Conservation (phyloP, 2,888 invertebrate genomes). For the Morinoia aosen region DNA sequence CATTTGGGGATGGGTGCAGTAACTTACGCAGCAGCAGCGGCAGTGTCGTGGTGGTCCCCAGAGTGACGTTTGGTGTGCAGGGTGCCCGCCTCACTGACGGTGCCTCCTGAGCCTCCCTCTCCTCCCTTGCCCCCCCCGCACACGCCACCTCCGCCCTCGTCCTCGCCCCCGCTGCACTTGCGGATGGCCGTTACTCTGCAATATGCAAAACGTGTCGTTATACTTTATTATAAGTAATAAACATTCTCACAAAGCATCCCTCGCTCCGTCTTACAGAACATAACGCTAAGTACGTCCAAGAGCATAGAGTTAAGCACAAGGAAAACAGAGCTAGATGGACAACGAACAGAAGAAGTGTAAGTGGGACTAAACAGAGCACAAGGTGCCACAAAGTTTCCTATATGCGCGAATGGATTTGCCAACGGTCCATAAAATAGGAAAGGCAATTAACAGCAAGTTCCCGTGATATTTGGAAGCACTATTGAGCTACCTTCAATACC, state of each 20-base stretch:
- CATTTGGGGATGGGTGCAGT: neutral
- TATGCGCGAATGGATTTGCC: too few relatives aligned
- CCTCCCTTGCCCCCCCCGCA: constrained; percentile 67
- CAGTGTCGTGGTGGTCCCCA: constrained; percentile 75
- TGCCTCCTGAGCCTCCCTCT: constrained; percentile 74
- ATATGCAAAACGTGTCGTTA: neutral
- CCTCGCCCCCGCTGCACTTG: constrained; percentile 81
- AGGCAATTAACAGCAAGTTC: too few relatives aligned
- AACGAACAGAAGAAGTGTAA: too few relatives aligned
- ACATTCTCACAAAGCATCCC: neutral
- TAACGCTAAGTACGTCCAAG: too few relatives aligned
- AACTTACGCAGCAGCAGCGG: constrained; percentile 29
- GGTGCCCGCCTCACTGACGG: constrained; percentile 88
- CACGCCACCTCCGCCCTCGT: constrained; percentile 61
- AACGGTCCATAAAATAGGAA: too few relatives aligned
- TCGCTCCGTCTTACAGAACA: too few relatives aligned
- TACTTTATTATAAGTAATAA: neutral
- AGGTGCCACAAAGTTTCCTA: too few relatives aligned
- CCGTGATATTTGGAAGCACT: too few relatives aligned
- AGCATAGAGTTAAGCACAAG: too few relatives aligned
- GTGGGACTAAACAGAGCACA: too few relatives aligned
- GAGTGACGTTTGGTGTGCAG: constrained; percentile 92
- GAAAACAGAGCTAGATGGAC: too few relatives aligned
- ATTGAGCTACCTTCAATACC: too few relatives aligned
- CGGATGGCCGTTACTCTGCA: constrained; percentile 76